Conservation (phyloP, 2,113 vertebrate genomes). For the Neogale vison region DNA sequence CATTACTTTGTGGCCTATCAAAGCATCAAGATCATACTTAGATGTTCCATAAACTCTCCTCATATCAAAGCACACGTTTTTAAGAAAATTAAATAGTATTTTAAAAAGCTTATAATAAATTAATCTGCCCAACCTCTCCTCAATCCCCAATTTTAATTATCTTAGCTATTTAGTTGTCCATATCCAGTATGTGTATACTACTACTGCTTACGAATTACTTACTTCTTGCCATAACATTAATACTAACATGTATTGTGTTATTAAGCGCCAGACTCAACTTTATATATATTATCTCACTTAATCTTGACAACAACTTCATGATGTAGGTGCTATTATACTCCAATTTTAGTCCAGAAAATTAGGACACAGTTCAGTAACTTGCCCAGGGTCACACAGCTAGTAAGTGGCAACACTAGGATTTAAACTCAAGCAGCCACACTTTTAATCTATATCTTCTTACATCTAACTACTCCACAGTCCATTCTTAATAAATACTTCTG, state of each 20-base stretch:
- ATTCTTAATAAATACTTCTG: neutral
- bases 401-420: neutral
- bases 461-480: neutral
- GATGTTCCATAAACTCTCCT: neutral
- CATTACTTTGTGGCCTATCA: neutral
- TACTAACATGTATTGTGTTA: neutral
- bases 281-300: neutral
- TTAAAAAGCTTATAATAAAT: neutral
- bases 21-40: neutral
- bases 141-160: neutral
- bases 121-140: neutral
- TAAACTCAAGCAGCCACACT: neutral
- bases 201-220: neutral
- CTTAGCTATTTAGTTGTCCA: neutral
- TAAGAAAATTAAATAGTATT: neutral
- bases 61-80: neutral
- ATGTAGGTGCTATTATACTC: neutral
- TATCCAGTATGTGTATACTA: neutral
- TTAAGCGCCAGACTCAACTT: neutral
- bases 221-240: neutral
- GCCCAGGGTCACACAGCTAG: neutral
- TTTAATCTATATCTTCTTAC: neutral
- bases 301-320: neutral
- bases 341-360: constrained; percentile 21
- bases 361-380: neutral